Evolutionary conservation across 2,888 invertebrate species (phyloP), one percentile per base, ranked within the genome.

Genomic region (Bruchidius siliquastri): DNA sequence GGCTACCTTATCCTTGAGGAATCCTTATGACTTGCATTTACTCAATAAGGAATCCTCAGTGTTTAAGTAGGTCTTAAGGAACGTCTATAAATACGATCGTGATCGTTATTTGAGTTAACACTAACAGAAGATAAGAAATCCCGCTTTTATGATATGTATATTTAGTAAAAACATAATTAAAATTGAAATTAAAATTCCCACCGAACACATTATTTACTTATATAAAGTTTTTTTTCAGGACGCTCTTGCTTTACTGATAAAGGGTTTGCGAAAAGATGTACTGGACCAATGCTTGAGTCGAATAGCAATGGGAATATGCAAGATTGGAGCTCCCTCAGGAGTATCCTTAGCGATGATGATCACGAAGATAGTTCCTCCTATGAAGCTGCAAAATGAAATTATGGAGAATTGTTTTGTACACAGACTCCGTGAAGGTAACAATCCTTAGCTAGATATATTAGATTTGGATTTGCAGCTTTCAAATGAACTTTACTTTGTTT

Each of bases 281-380:
- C 77, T 89, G 67, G 85, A 83, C 73, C 81, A 84, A 67, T 84
- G 86, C 73, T 80, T 88, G 20, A 83, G 87, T 0, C 85, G 88
- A 75, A 80, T 89, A 22, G 85, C 86, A 0, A 83, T 86, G 78
- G 87, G 86, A 70, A 80, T 88, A 20, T 86, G 87, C 32, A 87
- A 87, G 77, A 86, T 88, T 76, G 88, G 88, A 68, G 87, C 88
- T 8, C 87, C 89, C 3, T 84, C 85, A 71, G 88, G 88, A n/a
- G 86, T 88, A 0, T 84, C 87, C 67, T 83, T 91, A 70, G 86
- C 90, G 8, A 83, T 88, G 32, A 84, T 89, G 72, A 85, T 90
- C 82, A 88, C 88, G 78, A 83, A 88, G 70, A 88, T 89, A 72
- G 88, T 90, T 0, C 84, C 88, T 0, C 88, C 90, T 0, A 83